Evolutionary conservation across 2,113 vertebrate species (phyloP).

Genomic region (Phyllostomus hastatus): DNA sequence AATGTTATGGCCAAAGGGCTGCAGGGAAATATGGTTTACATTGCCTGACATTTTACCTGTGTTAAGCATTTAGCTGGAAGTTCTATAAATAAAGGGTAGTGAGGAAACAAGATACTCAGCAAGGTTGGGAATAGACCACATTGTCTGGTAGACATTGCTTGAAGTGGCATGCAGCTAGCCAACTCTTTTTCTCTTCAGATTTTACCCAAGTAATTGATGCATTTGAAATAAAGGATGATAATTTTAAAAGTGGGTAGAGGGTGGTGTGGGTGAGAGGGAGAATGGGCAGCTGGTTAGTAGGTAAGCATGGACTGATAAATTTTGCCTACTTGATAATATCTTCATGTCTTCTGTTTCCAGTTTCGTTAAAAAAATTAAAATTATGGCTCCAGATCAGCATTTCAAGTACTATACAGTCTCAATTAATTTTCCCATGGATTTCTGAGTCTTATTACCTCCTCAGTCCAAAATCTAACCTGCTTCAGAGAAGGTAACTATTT

Average conservation of each 20-base stretch:
- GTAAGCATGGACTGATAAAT: not conserved
- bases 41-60: slow-evolving; percentile 58
- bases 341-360: not conserved
- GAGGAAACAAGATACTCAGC: not conserved
- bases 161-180: not conserved
- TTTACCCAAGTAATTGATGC: not conserved
- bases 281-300: not conserved
- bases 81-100: slow-evolving; percentile 48
- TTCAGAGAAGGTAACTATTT: not conserved
- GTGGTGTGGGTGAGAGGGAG: not conserved
- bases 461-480: not conserved
- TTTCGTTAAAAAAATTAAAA: not conserved
- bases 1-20: slow-evolving; percentile 9
- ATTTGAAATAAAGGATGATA: not conserved
- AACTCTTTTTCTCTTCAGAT: not conserved
- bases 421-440: not conserved
- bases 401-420: not conserved
- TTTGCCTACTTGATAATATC: not conserved
- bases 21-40: not conserved
- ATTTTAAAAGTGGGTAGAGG: not conserved
- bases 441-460: not conserved
- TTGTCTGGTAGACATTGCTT: not conserved
- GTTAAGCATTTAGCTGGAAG: not conserved
- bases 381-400: not conserved
- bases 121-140: not conserved